Percentiles rank a stretch among this genome's conserved stretches.
phyloP scores from a whole-genome alignment of 2,113 vertebrate species.

The Rafetus swinhoei region DNA sequence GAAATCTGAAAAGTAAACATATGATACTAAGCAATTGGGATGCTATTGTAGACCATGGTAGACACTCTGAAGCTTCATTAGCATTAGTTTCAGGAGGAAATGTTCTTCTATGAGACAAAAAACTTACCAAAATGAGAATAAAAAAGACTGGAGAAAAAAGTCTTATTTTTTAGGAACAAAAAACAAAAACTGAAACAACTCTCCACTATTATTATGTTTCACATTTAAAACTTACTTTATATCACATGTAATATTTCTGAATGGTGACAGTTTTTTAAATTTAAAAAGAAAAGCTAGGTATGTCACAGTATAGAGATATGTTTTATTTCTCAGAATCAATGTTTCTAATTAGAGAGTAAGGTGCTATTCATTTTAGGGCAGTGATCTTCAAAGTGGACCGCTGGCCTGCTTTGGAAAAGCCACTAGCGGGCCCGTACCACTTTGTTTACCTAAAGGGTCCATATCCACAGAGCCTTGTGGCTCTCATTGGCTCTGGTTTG shows the following conservation, averaged over 20 bases:
- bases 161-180: too few species aligned
- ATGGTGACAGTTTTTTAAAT: background rate
- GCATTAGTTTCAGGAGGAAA: background rate
- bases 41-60: background rate
- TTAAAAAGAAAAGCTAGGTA: background rate
- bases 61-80: background rate
- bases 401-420: too few species aligned
- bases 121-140: background rate
- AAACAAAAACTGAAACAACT: too few species aligned
- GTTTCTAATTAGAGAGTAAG: background rate
- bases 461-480: too few species aligned
- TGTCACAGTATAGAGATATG: background rate
- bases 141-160: background rate
- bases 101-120: background rate
- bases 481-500: too few species aligned
- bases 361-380: background rate
- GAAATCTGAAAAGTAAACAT: background rate
- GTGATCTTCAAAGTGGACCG: background rate
- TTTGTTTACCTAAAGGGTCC: too few species aligned
- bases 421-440: too few species aligned
- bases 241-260: background rate
- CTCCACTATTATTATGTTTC: too few species aligned
- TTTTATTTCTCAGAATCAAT: background rate
- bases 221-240: background rate
- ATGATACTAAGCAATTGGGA: background rate